Conservation (phyloP, 1,140 invertebrate genomes). For the Microplitis mediator region DNA sequence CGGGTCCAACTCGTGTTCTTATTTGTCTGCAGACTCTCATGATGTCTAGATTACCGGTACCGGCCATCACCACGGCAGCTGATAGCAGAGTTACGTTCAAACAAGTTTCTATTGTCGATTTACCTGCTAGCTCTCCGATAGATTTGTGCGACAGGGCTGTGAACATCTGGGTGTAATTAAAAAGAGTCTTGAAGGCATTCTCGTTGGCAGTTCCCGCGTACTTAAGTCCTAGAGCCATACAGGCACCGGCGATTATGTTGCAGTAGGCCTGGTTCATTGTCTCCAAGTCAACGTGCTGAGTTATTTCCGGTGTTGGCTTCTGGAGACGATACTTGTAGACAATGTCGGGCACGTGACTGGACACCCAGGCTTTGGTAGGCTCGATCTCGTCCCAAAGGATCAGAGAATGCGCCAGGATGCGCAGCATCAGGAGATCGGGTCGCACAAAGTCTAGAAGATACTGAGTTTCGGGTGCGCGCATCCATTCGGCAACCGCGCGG, state of each 20-base stretch:
- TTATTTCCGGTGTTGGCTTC: constrained; percentile 68
- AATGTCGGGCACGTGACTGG: constrained; percentile 78
- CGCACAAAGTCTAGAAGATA: constrained; percentile 91
- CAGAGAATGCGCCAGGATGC: constrained; percentile 78
- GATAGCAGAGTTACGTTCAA: constrained; percentile 83
- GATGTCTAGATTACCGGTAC: constrained; percentile 77
- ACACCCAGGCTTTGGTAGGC: constrained; percentile 84
- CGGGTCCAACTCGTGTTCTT: constrained; percentile 72
- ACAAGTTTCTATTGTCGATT: constrained; percentile 88
- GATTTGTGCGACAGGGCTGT: constrained; percentile 70
- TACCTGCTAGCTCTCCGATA: constrained; percentile 85
- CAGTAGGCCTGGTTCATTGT: constrained; percentile 97
- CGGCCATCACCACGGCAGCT: constrained; percentile 89
- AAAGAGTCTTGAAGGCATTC: constrained; percentile 78
- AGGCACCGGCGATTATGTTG: constrained; percentile 92
- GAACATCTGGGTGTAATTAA: constrained; percentile 73
- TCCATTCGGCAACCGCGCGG: constrained; percentile 90
- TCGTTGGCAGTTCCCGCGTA: constrained; percentile 91
- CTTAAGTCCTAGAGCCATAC: constrained; percentile 90
- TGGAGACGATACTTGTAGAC: constrained; percentile 75
- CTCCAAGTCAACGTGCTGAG: constrained; percentile 83
- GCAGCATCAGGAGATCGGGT: constrained; percentile 88
- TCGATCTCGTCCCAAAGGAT: constrained; percentile 87
- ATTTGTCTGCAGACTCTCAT: constrained; percentile 85
- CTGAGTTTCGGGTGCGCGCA: constrained; percentile 87